Conservation (phyloP, 1,140 invertebrate species). For the Orius laevigatus region DNA sequence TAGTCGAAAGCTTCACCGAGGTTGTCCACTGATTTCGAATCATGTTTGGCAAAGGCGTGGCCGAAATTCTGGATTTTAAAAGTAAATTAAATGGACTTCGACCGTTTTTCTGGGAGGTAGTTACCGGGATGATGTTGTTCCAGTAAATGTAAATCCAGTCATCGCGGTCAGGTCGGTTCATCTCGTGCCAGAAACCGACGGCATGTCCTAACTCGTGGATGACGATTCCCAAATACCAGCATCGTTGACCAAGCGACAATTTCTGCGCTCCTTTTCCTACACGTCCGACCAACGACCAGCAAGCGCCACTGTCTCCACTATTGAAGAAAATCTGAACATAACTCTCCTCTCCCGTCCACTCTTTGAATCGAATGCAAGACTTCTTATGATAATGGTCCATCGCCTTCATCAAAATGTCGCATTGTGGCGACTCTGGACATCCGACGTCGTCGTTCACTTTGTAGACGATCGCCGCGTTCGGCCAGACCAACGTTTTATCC, state of each 20-base stretch:
- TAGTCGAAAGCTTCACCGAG: slow-evolving; percentile 23
- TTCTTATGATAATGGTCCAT: slow-evolving; percentile 23
- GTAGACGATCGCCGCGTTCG: slow-evolving; percentile 20
- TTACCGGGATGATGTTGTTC: slow-evolving; percentile 24
- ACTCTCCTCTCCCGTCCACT: slow-evolving; percentile 23
- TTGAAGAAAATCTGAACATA: slow-evolving; percentile 24
- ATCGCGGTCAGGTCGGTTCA: slow-evolving; percentile 29
- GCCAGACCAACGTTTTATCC: slow-evolving; percentile 20
- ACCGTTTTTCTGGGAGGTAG: neutral
- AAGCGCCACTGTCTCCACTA: slow-evolving; percentile 22
- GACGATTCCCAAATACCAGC: slow-evolving; percentile 26
- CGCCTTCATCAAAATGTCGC: slow-evolving; percentile 24
- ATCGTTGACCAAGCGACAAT: slow-evolving; percentile 25
- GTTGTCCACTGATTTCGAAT: slow-evolving; percentile 14
- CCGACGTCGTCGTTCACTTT: slow-evolving; percentile 22
- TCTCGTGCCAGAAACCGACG: slow-evolving; percentile 30
- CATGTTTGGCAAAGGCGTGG: slow-evolving; percentile 21
- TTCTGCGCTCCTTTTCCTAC: slow-evolving; percentile 22
- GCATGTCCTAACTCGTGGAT: slow-evolving; percentile 29
- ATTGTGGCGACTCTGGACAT: slow-evolving; percentile 23
- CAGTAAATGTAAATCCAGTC: slow-evolving; percentile 26
- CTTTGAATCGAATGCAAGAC: slow-evolving; percentile 24
- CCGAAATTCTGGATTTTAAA: slow-evolving; percentile 18
- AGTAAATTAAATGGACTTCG: neutral
- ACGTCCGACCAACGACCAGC: slow-evolving; percentile 27